Base-by-base conservation (phyloP, 2,888 invertebrate genomes). In the Hirtodrosophila confusa region DNA sequence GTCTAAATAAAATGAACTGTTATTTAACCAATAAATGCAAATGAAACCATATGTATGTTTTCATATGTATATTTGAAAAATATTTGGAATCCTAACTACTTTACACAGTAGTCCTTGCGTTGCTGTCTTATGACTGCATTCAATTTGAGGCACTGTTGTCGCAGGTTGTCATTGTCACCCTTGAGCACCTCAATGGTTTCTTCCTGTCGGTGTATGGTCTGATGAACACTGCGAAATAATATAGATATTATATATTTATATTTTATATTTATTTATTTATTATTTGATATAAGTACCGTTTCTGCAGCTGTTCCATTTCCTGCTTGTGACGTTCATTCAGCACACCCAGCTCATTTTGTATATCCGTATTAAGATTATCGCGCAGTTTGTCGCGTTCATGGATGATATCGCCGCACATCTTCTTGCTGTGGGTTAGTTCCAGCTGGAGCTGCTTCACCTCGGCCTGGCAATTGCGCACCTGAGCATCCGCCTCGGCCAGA, bases 121-220 rank as follows among this genome's bases (percentile, higher is more conserved):
- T 96, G 96, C 80, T 95, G 95, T 79, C 96, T 94, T 60, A 97
- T 90, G 92, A 96, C 92, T 69, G 93, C 94, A 89, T 97, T 96
- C 62, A 97, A 90, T 69, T 96, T 93, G 0, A 94, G 93, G 75
- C 95, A 95, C 88, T 95, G 95, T 90, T 95, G 95, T 75, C 95
- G 93, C 47, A 95, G 92, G 36, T 94, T 94, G 51, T 94, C 93
- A 12, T 95, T 93, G 82, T 97, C 96, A 48, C 95, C 93, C 45
- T 94, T 94, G 33, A 96, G 91, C 63, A 95, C 94, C 68, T 94
- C 94, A 51, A 97, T 93, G 6, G 95, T 93, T 4, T 96, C 94
- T 88, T 97, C 96, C 89, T 97, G 97, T 64, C 95, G 94, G 0
- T 95, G 94, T 17, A 97, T 94, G 0, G 96, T 95, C 62, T 96